These are phyloP conservation scores for Oreortyx pictus DNA, from an alignment of 2,797 vertebrate genomes.

Conservation along the genomic window DNA sequence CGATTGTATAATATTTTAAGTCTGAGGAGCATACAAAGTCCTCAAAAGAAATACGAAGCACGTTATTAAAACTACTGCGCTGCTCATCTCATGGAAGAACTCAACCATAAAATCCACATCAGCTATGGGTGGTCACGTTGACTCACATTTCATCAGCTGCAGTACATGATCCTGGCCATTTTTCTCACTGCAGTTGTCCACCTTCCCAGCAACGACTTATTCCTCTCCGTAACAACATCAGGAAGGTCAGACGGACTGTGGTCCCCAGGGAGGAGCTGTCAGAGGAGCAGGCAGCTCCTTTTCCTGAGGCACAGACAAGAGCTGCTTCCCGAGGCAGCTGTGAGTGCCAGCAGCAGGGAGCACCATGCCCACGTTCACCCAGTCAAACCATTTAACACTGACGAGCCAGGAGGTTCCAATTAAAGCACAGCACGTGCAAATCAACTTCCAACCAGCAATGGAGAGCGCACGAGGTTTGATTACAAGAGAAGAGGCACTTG, in stretches of 20 bases:
- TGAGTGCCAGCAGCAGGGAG: not conserved
- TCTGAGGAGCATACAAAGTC: not conserved
- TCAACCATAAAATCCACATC: constrained; percentile 63
- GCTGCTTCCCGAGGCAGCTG: not conserved
- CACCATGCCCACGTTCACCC: not conserved
- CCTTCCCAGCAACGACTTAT: constrained; percentile 1
- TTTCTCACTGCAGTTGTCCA: not conserved
- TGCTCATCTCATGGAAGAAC: constrained; percentile 22
- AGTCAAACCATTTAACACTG: not conserved
- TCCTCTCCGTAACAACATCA: not conserved
- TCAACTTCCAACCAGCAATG: not conserved
- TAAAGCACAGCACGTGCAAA: not conserved
- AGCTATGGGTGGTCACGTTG: constrained; percentile 61
- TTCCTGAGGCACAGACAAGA: not conserved
- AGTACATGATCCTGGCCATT: not conserved
- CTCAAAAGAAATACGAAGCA: not conserved
- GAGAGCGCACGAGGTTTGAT: not conserved
- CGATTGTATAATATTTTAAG: not conserved
- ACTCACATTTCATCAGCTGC: constrained; percentile 60
- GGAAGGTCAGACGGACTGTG: not conserved
- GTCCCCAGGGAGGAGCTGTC: not conserved
- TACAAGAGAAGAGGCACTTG: not conserved
- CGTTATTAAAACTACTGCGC: constrained; percentile 15
- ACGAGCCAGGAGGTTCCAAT: not conserved
- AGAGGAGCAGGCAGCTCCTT: not conserved